phyloP scores from a whole-genome alignment of 2,113 vertebrate genomes.

The Prionailurus viverrinus region DNA sequence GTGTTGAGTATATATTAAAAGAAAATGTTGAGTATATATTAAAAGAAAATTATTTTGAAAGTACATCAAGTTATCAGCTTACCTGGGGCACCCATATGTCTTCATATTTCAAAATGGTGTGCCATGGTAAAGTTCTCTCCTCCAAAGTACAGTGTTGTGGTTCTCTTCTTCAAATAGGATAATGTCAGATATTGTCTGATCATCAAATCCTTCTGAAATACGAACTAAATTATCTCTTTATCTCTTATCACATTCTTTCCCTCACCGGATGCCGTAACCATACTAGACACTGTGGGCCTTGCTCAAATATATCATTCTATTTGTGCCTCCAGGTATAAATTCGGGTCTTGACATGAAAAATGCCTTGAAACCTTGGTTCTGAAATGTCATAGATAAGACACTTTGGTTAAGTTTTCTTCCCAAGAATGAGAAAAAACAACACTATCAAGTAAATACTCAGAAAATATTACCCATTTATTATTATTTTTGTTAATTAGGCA shows the following conservation, averaged over 20 bases:
- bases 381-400: not conserved
- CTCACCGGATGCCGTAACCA: not conserved
- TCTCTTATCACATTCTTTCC: not conserved
- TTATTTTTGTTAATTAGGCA: conserved; percentile 9
- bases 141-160: not conserved
- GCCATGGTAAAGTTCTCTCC: not conserved
- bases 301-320: not conserved
- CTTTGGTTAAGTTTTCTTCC: not conserved
- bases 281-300: not conserved
- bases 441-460: not conserved
- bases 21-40: not conserved
- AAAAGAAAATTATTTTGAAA: conserved; percentile 31
- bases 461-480: not conserved
- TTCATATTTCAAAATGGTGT: not conserved
- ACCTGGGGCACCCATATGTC: fast-evolving
- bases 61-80: not conserved
- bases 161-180: not conserved
- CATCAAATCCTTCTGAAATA: not conserved
- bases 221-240: not conserved
- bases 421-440: not conserved
- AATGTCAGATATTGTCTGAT: not conserved
- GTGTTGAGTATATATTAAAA: not conserved
- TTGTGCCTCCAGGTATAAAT: not conserved
- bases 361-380: not conserved
- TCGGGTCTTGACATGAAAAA: not conserved